Conservation (phyloP, 2,797 vertebrate genomes). For the Myioborus miniatus region DNA sequence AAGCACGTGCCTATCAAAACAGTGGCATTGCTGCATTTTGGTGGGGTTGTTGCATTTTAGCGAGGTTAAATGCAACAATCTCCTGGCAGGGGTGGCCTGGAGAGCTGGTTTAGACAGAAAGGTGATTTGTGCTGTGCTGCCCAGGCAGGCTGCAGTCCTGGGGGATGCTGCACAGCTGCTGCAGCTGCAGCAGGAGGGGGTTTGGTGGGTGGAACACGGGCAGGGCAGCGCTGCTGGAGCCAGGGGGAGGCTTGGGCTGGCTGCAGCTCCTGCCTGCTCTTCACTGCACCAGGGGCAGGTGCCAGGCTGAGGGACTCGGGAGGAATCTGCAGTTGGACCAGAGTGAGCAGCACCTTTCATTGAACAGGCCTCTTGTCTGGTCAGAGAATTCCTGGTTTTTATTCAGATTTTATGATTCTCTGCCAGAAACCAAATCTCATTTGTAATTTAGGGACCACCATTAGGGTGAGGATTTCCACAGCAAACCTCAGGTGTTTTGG, state of each 20-base stretch:
- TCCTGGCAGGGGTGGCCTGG: not conserved
- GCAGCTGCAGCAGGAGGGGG: accelerated
- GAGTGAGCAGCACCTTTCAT: accelerated
- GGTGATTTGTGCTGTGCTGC: not conserved
- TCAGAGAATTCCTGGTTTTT: accelerated
- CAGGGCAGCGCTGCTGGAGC: not conserved
- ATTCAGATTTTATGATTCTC: accelerated
- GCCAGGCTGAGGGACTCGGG: not conserved
- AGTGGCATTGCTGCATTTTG: not conserved
- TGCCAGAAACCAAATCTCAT: accelerated
- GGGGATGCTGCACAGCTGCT: not conserved
- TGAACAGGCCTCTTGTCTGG: accelerated
- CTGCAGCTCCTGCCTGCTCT: not conserved
- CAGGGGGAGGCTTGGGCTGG: not conserved
- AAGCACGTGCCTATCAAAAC: not conserved
- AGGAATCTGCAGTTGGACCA: not conserved
- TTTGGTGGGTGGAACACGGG: not conserved
- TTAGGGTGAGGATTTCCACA: accelerated
- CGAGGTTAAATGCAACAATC: not conserved
- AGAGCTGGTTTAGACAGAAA: not conserved
- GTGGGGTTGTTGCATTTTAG: not conserved
- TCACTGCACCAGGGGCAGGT: not conserved
- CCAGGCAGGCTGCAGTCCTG: not conserved
- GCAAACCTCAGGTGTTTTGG: accelerated
- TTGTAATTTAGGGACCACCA: accelerated